A percentile compares a stretch with the other conserved stretches of the same genome.
These are phyloP conservation scores for Passer montanus DNA, from an alignment of 2,113 vertebrate genomes.

Conservation along the genomic window DNA sequence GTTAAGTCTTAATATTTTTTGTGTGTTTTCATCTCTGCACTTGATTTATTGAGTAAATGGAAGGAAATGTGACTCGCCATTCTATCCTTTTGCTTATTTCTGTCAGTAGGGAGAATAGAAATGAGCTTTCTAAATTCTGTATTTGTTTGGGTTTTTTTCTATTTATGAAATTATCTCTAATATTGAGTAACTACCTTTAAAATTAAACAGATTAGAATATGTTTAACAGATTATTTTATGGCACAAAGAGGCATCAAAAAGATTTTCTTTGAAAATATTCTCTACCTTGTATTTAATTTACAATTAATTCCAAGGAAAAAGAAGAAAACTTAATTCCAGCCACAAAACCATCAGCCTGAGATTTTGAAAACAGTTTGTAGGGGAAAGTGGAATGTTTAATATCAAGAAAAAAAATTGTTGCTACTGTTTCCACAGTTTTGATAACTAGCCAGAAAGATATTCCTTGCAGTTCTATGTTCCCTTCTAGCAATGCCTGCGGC, in stretches of 20 bases:
- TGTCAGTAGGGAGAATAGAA: background rate
- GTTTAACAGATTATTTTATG: background rate
- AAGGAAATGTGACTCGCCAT: background rate
- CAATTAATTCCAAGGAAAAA: background rate
- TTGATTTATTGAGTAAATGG: slow-evolving; percentile 12
- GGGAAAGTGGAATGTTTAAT: background rate
- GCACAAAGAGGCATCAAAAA: background rate
- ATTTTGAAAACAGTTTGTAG: background rate
- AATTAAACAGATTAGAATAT: background rate
- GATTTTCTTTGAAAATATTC: background rate
- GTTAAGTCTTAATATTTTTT: background rate
- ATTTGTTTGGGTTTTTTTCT: background rate
- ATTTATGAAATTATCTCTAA: background rate
- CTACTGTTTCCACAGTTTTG: background rate
- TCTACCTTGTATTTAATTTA: background rate
- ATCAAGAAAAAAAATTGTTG: background rate
- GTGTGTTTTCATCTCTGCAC: background rate
- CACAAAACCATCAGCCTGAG: background rate
- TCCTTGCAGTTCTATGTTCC: background rate
- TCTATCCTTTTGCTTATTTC: background rate
- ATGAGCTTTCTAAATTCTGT: background rate
- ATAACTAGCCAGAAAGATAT: background rate
- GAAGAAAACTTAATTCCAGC: background rate
- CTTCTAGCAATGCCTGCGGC: background rate
- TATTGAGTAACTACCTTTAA: background rate